Conservation (phyloP, 1,140 invertebrate genomes). For the Solenopsis fugax region DNA sequence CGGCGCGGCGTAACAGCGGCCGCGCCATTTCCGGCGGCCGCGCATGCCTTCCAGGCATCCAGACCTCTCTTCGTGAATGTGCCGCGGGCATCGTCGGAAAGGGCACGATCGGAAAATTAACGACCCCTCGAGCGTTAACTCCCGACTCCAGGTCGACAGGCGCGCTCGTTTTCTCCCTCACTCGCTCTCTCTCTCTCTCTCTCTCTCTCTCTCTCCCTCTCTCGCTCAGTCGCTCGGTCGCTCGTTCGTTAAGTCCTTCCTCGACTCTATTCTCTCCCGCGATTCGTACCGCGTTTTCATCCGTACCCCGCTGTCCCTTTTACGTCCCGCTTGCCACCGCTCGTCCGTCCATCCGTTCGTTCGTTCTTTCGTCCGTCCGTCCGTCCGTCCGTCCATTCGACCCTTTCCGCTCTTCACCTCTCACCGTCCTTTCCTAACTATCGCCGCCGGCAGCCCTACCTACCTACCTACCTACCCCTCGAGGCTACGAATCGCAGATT, state of each 20-base stretch:
- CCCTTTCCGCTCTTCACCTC: conserved; percentile 33
- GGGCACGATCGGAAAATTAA: conserved; percentile 80
- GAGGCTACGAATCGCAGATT: conserved; percentile 78
- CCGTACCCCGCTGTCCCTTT: neutral
- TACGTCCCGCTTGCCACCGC: neutral
- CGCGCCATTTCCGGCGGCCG: conserved; percentile 71
- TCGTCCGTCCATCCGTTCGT: neutral
- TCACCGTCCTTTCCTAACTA: conserved; percentile 56
- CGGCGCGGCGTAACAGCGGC: conserved; percentile 27
- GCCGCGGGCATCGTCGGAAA: conserved; percentile 70
- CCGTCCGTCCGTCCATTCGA: neutral
- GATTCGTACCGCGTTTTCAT: conserved; percentile 75
- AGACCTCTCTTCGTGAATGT: conserved; percentile 25
- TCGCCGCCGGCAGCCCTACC: conserved; percentile 67
- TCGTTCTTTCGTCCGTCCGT: neutral
- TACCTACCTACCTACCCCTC: conserved; percentile 48
- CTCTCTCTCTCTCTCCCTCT: conserved; percentile 64
- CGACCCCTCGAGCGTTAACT: conserved; percentile 77
- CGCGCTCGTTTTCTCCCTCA: conserved; percentile 69
- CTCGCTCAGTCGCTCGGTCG: conserved; percentile 64
- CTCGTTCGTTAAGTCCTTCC: conserved; percentile 75
- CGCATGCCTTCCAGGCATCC: conserved; percentile 71
- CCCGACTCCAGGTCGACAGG: conserved; percentile 72
- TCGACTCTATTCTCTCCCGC: conserved; percentile 66
- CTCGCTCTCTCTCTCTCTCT: conserved; percentile 60